These are phyloP conservation scores for Tillus elongatus DNA, from an alignment of 2,888 invertebrate species.

Conservation along the genomic window DNA sequence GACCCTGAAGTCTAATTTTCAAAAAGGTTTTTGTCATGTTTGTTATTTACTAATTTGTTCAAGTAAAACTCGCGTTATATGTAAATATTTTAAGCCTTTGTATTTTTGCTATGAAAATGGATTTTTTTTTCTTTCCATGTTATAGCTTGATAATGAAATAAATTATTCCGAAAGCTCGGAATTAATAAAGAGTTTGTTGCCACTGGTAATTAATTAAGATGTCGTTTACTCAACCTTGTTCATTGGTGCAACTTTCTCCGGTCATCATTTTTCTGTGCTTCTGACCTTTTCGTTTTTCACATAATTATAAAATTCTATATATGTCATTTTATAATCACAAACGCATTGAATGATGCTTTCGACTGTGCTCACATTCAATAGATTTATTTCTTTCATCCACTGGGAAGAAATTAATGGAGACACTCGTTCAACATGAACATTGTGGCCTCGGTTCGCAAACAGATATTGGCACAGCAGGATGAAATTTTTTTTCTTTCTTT, in stretches of 20 bases:
- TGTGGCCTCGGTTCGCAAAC: conserved; percentile 11
- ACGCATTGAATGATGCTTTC: conserved; percentile 11
- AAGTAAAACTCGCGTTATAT: no score
- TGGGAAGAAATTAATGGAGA: conserved; percentile 11
- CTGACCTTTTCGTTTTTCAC: conserved; percentile 8
- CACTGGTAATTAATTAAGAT: no score
- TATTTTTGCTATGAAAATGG: no score
- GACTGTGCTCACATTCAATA: conserved; percentile 7
- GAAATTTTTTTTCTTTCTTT: conserved; percentile 7
- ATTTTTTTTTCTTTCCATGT: no score
- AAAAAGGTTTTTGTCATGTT: no score
- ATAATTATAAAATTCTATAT: background rate
- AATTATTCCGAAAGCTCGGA: no score
- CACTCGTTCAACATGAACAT: conserved; percentile 11
- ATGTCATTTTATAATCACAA: conserved; percentile 12
- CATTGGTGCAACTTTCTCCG: conserved; percentile 7
- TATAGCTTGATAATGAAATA: no score
- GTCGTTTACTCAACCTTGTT: conserved; percentile 7
- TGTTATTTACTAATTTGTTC: no score
- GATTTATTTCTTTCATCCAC: conserved; percentile 11
- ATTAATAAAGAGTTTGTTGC: no score
- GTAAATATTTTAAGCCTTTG: no score
- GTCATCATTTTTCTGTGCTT: conserved; percentile 12
- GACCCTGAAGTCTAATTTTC: no score
- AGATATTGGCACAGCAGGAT: conserved; percentile 11